Percentiles rank a stretch among this genome's conserved stretches.
phyloP scores from a whole-genome alignment of 2,797 vertebrate species.

The Hypotaenidia okinawae region DNA sequence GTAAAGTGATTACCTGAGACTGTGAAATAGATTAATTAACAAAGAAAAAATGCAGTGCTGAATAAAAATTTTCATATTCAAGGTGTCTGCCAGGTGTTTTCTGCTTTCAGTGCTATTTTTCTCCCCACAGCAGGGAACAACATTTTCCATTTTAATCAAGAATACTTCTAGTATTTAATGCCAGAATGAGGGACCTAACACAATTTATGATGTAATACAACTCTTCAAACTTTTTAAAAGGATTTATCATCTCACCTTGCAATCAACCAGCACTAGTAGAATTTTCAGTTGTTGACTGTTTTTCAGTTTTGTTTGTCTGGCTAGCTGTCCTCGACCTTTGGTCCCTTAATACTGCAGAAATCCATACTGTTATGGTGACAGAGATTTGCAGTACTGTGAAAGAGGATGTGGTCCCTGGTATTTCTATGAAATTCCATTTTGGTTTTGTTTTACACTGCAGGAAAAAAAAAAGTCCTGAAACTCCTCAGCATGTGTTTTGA shows the following conservation, averaged over 20 bases:
- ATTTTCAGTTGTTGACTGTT: neutral
- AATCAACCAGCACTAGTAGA: neutral
- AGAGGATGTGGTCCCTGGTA: neutral
- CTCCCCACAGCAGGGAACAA: neutral
- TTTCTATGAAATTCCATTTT: constrained; percentile 16
- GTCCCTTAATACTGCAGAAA: neutral
- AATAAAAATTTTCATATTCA: constrained; percentile 61
- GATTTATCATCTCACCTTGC: neutral
- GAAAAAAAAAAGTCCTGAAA: neutral
- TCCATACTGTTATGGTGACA: neutral
- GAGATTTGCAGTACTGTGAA: neutral
- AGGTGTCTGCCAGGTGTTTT: constrained; percentile 63
- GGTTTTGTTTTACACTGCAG: neutral
- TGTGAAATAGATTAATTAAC: constrained; percentile 72
- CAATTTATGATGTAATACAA: neutral
- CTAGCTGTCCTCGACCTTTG: neutral
- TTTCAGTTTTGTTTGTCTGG: neutral
- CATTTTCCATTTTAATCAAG: constrained; percentile 25
- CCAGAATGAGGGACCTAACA: neutral
- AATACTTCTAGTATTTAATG: neutral
- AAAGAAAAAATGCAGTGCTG: constrained; percentile 26
- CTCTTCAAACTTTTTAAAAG: neutral
- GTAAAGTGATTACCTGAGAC: constrained; percentile 58
- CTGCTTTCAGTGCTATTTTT: constrained; percentile 22
- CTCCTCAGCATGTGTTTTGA: neutral